Base-by-base conservation (phyloP, 92 coral and sea anemone species). In the Epizoanthus illoricatus region DNA sequence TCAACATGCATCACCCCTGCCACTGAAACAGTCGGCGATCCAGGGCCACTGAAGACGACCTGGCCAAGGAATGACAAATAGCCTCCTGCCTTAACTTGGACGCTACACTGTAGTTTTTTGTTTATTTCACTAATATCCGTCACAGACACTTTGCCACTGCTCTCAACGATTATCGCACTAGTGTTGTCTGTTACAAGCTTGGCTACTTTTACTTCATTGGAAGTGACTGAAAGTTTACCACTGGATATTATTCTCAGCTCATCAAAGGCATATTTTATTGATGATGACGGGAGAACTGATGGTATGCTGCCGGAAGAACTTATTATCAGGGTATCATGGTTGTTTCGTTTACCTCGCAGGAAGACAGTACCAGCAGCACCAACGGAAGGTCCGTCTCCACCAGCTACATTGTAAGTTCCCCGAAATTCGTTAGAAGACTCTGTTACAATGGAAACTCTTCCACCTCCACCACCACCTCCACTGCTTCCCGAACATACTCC, bases 401-500 rank as follows among this genome's bases (percentile, higher is more conserved):
- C 85, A 63, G 78, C 74, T 28, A 70, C 92, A 69, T 86, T 88
- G 60, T 86, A 86, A 49, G 23, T n/a, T 69, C 92, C 92, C 13
- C 66, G 82, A 74, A 89, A 89, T 42, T 71, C 43, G 20, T 82
- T 70, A 13, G 42, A 3, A 6, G 86, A 16, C 18, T 84, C 80
- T 66, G 82, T 66, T 16, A 86, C 71, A 23, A 85, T 66, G 11
- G 86, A 49, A 40, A 85, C 75, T 62, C 86, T 89, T 52, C 92
- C 84, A 15, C 92, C 92, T 0, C 92, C 92, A 40, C 89, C 92
- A 4, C 92, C 92, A 69, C 92, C 87, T 2, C 92, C 92, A 39
- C 80, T 80, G 41, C 61, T 18, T 57, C 86, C 66, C 55, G 80
- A 55, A 64, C 83, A 57, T 2, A 0, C 36, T 81, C 92, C 92